These are phyloP conservation scores for Drosophila cyrtoloma DNA, from an alignment of 2,888 invertebrate genomes.

Conservation along the genomic window DNA sequence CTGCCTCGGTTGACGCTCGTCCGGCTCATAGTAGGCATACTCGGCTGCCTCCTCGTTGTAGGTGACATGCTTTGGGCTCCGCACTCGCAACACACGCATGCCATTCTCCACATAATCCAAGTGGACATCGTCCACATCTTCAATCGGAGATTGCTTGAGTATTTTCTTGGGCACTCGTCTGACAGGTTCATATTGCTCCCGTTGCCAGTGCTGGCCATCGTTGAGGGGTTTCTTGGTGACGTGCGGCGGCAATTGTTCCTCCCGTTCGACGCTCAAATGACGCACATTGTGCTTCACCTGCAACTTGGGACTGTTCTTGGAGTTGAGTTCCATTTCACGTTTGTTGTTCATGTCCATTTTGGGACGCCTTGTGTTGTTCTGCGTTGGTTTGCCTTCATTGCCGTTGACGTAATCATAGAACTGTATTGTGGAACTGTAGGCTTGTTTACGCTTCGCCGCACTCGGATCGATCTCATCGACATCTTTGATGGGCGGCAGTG, in stretches of 20 bases:
- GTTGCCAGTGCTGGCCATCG: slow-evolving; percentile 40
- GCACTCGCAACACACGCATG: slow-evolving; percentile 65
- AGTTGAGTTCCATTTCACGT: slow-evolving; percentile 81
- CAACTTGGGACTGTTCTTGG: slow-evolving; percentile 83
- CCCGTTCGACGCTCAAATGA: slow-evolving; percentile 64
- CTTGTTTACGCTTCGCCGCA: slow-evolving; percentile 76
- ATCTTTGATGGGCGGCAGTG: slow-evolving; percentile 36
- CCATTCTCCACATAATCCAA: slow-evolving; percentile 61
- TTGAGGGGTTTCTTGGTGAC: slow-evolving; percentile 63
- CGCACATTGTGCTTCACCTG: slow-evolving; percentile 81
- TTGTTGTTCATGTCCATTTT: slow-evolving; percentile 84
- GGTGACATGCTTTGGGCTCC: slow-evolving; percentile 73
- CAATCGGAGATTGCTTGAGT: slow-evolving; percentile 51
- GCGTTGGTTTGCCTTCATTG: slow-evolving; percentile 64
- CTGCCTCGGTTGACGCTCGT: slow-evolving; percentile 43
- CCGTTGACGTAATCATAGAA: slow-evolving; percentile 83
- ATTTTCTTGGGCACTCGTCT: slow-evolving; percentile 63
- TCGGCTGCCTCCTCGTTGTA: slow-evolving; percentile 71
- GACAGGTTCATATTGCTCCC: slow-evolving; percentile 19
- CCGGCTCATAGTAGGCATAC: slow-evolving; percentile 61
- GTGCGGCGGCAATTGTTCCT: slow-evolving; percentile 24
- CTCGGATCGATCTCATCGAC: slow-evolving; percentile 58
- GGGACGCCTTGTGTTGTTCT: slow-evolving; percentile 75
- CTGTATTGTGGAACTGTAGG: slow-evolving; percentile 83
- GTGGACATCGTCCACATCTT: slow-evolving; percentile 36